phyloP scores from a whole-genome alignment of 2,888 invertebrate species.

The Ligdia adustata region DNA sequence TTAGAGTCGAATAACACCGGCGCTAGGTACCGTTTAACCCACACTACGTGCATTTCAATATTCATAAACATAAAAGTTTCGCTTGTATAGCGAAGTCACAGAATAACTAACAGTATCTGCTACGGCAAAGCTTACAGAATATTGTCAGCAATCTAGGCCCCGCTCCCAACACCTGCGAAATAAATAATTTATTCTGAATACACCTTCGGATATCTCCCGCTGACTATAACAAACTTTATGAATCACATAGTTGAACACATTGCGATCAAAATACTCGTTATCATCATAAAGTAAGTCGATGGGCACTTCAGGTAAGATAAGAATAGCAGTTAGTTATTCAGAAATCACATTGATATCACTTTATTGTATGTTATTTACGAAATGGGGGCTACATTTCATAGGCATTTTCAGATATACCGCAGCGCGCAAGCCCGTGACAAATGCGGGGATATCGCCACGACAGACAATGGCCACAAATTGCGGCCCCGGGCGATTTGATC shows the following conservation, averaged over 20 bases:
- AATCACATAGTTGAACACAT: conserved; percentile 38
- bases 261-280: conserved; percentile 32
- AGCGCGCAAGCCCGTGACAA: conserved; percentile 47
- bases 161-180: conserved; percentile 40
- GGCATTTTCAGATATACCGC: conserved; percentile 23
- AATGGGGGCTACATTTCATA: conserved; percentile 18
- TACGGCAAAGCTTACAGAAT: conserved; percentile 35
- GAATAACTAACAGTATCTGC: too few species aligned
- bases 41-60: conserved; percentile 41
- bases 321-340: conserved; percentile 14
- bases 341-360: background rate
- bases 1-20: conserved; percentile 17
- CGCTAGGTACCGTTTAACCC: conserved; percentile 33
- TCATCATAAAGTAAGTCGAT: conserved; percentile 24
- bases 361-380: conserved; percentile 10
- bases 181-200: conserved; percentile 50
- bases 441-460: conserved; percentile 53
- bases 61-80: conserved; percentile 45
- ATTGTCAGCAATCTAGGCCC: conserved; percentile 32
- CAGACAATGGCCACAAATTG: conserved; percentile 68
- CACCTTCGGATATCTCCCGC: conserved; percentile 41
- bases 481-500: conserved; percentile 51
- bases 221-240: conserved; percentile 38
- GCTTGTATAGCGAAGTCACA: conserved; percentile 19
- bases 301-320: conserved; percentile 12